Evolutionary conservation across 2,113 vertebrate species (phyloP).

Genomic region (Archilochus colubris): DNA sequence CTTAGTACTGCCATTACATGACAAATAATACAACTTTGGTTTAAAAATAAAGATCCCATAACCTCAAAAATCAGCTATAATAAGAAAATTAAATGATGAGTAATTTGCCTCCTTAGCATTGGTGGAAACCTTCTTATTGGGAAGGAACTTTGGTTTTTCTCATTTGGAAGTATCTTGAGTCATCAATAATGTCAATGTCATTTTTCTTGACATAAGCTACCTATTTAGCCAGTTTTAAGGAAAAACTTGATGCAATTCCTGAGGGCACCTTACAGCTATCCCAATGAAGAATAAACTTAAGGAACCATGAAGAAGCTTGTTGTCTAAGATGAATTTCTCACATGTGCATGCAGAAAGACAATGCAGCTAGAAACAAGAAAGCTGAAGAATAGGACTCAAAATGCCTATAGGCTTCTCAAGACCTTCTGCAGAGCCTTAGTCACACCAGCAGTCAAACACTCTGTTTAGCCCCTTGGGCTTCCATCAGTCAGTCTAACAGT

Average conservation of each 20-base stretch:
- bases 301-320: not conserved
- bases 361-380: not conserved
- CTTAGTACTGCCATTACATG: not conserved
- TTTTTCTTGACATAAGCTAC: not conserved
- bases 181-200: not conserved
- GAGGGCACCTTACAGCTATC: not conserved
- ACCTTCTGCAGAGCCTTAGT: not conserved
- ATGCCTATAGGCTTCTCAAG: not conserved
- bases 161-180: not conserved
- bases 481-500: not conserved
- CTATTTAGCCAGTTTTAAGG: not conserved
- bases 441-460: not conserved
- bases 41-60: not conserved
- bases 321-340: not conserved
- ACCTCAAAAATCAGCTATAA: not conserved
- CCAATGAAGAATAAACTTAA: not conserved
- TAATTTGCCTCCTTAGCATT: not conserved
- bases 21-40: not conserved
- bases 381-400: not conserved
- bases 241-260: not conserved
- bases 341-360: not conserved
- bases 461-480: not conserved
- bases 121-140: not conserved
- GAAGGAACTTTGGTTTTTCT: not conserved
- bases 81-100: not conserved